Evolutionary conservation across 2,888 invertebrate genomes (phyloP).

Genomic region (Camponotus fellah): DNA sequence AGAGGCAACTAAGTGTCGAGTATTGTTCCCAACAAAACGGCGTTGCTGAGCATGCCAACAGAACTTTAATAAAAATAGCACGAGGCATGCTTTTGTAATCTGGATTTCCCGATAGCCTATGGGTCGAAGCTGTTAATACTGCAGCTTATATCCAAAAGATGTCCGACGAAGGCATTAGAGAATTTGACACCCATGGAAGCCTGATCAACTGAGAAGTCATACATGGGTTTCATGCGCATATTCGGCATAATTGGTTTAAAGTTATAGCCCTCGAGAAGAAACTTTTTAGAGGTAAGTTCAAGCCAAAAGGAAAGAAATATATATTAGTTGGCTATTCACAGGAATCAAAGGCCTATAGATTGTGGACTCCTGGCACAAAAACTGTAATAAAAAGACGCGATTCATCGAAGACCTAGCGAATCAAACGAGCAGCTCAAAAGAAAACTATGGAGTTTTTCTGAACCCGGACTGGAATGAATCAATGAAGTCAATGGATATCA

Average conservation of each 20-base stretch:
- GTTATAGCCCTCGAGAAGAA: slow-evolving; percentile 15
- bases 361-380: background rate
- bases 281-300: background rate
- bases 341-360: slow-evolving; percentile 5
- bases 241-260: slow-evolving; percentile 19
- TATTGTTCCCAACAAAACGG: slow-evolving; percentile 55
- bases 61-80: slow-evolving; percentile 48
- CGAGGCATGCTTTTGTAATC: slow-evolving; percentile 39
- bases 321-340: slow-evolving; percentile 7
- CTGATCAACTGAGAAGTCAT: slow-evolving; percentile 3
- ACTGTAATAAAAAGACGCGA: slow-evolving; percentile 36
- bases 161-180: background rate
- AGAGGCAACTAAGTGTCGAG: slow-evolving; percentile 35
- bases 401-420: background rate
- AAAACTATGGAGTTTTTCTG: background rate
- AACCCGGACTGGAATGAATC: background rate
- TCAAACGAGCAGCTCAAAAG: background rate
- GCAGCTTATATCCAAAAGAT: slow-evolving; percentile 10
- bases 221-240: slow-evolving; percentile 1
- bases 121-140: background rate
- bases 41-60: slow-evolving; percentile 27
- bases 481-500: background rate
- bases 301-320: background rate
- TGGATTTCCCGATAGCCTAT: background rate
- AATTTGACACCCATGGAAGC: background rate